Conservation (phyloP, 1,140 invertebrate genomes). For the Trichomalopsis sarcophagae region DNA sequence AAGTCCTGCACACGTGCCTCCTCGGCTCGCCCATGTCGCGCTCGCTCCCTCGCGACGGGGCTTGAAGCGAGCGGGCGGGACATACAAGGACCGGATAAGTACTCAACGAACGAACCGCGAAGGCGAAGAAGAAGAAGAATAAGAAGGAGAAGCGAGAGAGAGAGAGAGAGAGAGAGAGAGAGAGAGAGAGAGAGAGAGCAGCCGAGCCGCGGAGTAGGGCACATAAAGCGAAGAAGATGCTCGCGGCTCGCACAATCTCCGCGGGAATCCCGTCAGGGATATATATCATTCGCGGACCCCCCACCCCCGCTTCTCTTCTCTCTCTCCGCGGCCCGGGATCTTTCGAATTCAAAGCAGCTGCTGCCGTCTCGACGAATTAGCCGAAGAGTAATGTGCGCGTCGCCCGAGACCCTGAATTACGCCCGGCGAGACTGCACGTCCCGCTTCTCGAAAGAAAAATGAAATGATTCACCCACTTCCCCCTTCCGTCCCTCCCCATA, state of each 20-base stretch:
- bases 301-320: neutral
- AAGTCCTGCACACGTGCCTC: too few relatives aligned
- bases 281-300: conserved; percentile 25
- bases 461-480: neutral
- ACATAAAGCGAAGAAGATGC: conserved; percentile 1
- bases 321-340: conserved; percentile 1
- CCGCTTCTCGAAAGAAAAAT: conserved; percentile 34
- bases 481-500: neutral
- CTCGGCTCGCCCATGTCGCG: too few relatives aligned
- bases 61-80: too few relatives aligned
- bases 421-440: neutral
- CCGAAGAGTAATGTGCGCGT: conserved; percentile 30
- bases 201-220: neutral
- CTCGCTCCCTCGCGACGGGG: too few relatives aligned
- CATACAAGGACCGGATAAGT: neutral
- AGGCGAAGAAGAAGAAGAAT: neutral
- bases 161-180: neutral
- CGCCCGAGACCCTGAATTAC: conserved; percentile 8
- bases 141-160: neutral
- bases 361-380: conserved; percentile 36
- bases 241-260: conserved; percentile 6
- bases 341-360: conserved; percentile 42
- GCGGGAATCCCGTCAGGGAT: conserved; percentile 30
- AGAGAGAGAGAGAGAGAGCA: neutral
- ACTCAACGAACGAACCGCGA: neutral